These are phyloP conservation scores for Notodonta ziczac DNA, from an alignment of 2,888 invertebrate genomes.

Conservation along the genomic window DNA sequence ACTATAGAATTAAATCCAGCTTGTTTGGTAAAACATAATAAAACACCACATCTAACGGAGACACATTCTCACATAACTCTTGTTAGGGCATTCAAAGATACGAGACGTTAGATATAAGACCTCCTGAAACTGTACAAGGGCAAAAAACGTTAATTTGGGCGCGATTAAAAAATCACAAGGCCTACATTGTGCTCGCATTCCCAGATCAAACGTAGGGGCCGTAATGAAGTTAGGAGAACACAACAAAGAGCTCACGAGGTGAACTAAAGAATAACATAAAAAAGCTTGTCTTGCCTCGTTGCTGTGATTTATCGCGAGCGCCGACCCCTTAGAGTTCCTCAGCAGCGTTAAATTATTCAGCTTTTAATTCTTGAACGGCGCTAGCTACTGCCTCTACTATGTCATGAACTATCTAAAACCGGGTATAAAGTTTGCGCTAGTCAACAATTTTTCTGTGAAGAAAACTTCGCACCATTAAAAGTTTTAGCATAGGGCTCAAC, in stretches of 20 bases:
- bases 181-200: slow-evolving; percentile 70
- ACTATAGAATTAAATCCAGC: slow-evolving; percentile 34
- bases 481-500: not conserved
- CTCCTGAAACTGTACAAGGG: slow-evolving; percentile 52
- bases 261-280: slow-evolving; percentile 77
- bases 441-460: not conserved
- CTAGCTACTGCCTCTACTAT: slow-evolving; percentile 57
- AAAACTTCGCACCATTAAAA: not conserved
- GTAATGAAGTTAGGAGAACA: slow-evolving; percentile 72
- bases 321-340: slow-evolving; percentile 59
- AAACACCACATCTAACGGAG: slow-evolving; percentile 39
- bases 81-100: slow-evolving; percentile 53
- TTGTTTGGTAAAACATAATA: slow-evolving; percentile 44
- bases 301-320: slow-evolving; percentile 75
- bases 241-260: slow-evolving; percentile 71
- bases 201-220: slow-evolving; percentile 53
- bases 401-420: not conserved
- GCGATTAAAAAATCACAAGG: slow-evolving; percentile 62
- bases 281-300: slow-evolving; percentile 71
- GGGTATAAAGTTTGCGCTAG: not conserved
- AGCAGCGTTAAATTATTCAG: slow-evolving; percentile 81
- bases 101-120: slow-evolving; percentile 60
- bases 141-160: slow-evolving; percentile 71
- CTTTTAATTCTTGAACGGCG: slow-evolving; percentile 82
- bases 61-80: slow-evolving; percentile 74